These are phyloP conservation scores for Dasyurus viverrinus DNA, from an alignment of 2,113 vertebrate species.

Conservation along the genomic window DNA sequence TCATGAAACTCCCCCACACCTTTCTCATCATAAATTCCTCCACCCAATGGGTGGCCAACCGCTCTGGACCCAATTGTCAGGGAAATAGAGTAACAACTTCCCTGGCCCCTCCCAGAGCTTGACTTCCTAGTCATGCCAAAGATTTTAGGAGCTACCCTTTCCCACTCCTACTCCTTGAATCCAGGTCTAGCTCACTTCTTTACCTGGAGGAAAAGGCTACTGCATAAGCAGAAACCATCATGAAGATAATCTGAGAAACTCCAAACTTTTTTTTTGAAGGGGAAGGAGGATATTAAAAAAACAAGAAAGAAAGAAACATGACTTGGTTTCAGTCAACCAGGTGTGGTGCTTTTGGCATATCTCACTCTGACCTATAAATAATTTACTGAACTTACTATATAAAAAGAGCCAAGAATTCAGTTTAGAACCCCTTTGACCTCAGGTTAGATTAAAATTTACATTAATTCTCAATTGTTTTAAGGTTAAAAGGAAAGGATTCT, in stretches of 20 bases:
- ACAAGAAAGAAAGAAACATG: not conserved
- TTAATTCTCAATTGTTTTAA: not conserved
- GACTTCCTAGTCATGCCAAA: not conserved
- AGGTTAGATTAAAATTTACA: not conserved
- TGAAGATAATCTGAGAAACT: conserved; percentile 7
- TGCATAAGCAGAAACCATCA: not conserved
- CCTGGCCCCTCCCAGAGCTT: conserved; percentile 12
- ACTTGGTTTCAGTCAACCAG: conserved; percentile 30
- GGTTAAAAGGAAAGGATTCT: not conserved
- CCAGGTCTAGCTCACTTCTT: not conserved
- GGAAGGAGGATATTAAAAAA: not conserved
- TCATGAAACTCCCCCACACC: conserved; percentile 27
- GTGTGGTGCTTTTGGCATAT: conserved; percentile 8
- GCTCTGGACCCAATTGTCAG: not conserved
- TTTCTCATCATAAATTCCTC: conserved; percentile 41
- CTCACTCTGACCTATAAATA: not conserved
- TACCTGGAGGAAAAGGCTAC: not conserved
- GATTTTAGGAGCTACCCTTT: not conserved
- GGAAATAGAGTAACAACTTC: conserved; percentile 23
- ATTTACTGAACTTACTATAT: conserved; percentile 4
- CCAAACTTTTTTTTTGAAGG: not conserved
- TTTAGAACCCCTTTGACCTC: not conserved
- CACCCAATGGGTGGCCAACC: conserved; percentile 2
- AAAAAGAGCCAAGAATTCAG: conserved; percentile 17
- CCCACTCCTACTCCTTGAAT: not conserved